Percentiles rank a stretch among this genome's conserved stretches.
Conservation (phyloP, 2,888 invertebrate genomes). For the Diaphora mendica region DNA sequence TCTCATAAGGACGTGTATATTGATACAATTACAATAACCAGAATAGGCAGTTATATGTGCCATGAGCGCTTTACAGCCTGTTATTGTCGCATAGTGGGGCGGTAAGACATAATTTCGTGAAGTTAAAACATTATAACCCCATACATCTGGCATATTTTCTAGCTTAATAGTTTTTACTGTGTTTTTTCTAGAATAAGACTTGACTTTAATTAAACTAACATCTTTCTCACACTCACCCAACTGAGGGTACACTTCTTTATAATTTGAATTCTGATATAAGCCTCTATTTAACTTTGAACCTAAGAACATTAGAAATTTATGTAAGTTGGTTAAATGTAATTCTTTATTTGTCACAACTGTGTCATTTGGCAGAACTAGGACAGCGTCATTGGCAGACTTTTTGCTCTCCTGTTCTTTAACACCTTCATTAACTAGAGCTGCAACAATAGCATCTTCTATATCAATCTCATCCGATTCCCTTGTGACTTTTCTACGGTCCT, state of each 20-base stretch:
- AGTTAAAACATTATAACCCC: constrained; percentile 59
- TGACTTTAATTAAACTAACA: constrained; percentile 55
- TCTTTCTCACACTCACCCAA: constrained; percentile 48
- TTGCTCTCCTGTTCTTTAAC: constrained; percentile 43
- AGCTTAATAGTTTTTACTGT: constrained; percentile 37
- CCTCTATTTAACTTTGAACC: constrained; percentile 62
- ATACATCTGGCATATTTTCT: constrained; percentile 60
- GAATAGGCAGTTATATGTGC: constrained; percentile 44
- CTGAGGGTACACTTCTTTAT: constrained; percentile 52
- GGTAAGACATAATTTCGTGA: constrained; percentile 65
- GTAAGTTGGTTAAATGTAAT: constrained; percentile 61
- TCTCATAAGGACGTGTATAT: constrained; percentile 52
- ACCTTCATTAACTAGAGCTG: constrained; percentile 60
- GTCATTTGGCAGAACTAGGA: constrained; percentile 23
- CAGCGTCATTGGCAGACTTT: constrained; percentile 26
- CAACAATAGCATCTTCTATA: constrained; percentile 71
- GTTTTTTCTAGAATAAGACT: constrained; percentile 69
- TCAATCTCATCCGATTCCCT: constrained; percentile 59
- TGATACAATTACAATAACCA: constrained; percentile 35
- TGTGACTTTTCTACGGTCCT: constrained; percentile 55
- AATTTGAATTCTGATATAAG: constrained; percentile 54
- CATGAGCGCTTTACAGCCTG: constrained; percentile 70
- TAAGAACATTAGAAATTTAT: constrained; percentile 65
- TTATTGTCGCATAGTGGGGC: constrained; percentile 71
- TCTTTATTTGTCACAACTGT: constrained; percentile 22